phyloP scores from a whole-genome alignment of 2,113 vertebrate species.

The Murina feae region DNA sequence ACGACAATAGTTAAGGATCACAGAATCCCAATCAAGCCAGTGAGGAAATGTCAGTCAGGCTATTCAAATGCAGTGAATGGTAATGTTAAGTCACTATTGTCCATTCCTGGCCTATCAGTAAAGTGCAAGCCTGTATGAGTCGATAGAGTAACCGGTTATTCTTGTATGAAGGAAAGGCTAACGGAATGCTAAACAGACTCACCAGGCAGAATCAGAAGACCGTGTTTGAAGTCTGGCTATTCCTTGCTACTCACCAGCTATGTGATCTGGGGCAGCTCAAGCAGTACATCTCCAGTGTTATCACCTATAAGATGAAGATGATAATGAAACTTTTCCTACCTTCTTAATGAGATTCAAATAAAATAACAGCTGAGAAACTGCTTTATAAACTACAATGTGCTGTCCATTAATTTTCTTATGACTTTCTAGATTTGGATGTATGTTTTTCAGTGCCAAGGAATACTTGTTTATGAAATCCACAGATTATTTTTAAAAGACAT shows the following conservation, averaged over 20 bases:
- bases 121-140: neutral
- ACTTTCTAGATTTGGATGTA: neutral
- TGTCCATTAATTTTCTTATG: neutral
- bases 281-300: neutral
- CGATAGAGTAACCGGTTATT: neutral
- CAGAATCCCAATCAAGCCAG: neutral
- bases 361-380: neutral
- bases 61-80: neutral
- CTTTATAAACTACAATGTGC: neutral
- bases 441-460: neutral
- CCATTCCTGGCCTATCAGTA: neutral
- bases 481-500: neutral
- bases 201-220: neutral
- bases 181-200: neutral
- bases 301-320: neutral
- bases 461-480: neutral
- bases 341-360: constrained; percentile 9
- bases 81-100: neutral
- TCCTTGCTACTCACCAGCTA: neutral
- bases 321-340: neutral
- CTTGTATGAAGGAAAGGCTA: neutral
- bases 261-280: neutral
- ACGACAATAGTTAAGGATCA: neutral
- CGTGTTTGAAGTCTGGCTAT: neutral
- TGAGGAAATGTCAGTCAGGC: neutral